Percentiles rank a stretch among this genome's conserved stretches.
Conservation (phyloP, 2,888 invertebrate genomes). For the Agriopis aurantiaria region DNA sequence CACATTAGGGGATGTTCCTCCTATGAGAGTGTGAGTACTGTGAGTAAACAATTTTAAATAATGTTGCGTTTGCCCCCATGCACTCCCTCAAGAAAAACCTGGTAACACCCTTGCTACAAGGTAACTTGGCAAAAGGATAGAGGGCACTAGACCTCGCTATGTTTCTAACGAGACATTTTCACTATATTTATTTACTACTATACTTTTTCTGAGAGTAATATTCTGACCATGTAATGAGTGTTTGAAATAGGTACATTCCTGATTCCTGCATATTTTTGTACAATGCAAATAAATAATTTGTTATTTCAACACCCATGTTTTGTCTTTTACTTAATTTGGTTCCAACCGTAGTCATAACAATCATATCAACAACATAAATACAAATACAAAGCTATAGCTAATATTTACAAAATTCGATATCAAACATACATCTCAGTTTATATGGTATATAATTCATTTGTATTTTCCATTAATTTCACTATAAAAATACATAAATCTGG, state of each 20-base stretch:
- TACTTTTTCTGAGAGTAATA: background rate
- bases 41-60: no score
- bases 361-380: conserved; percentile 39
- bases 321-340: conserved; percentile 42
- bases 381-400: conserved; percentile 36
- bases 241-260: no score
- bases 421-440: conserved; percentile 39
- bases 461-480: conserved; percentile 34
- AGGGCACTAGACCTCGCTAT: background rate
- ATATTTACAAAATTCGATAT: conserved; percentile 69
- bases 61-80: no score
- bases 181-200: background rate
- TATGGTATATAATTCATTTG: conserved; percentile 29
- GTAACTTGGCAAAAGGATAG: no score
- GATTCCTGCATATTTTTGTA: conserved; percentile 10
- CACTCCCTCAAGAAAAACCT: no score
- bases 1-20: no score
- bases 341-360: conserved; percentile 26
- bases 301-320: conserved; percentile 18
- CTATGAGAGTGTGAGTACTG: no score
- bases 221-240: conserved; percentile 1
- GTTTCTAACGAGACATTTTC: background rate
- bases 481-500: conserved; percentile 36
- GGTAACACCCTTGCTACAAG: no score
- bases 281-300: conserved; percentile 15